Conservation (phyloP, 2,113 vertebrate species). For the Podocnemis expansa region DNA sequence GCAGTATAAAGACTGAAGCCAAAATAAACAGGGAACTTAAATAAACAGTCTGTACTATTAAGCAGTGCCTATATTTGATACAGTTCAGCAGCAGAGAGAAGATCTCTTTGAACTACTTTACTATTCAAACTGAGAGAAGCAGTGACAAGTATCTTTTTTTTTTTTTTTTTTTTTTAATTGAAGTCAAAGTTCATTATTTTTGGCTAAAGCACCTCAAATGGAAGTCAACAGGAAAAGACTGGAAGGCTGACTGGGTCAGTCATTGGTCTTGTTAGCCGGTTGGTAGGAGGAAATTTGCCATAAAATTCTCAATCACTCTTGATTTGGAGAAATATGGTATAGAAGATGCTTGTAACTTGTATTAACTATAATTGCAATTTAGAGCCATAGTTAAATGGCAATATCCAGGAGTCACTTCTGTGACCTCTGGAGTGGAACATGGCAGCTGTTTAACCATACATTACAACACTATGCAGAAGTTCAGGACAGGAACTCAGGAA, state of each 20-base stretch:
- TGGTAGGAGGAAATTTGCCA: background rate
- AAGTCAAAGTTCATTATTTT: accelerated
- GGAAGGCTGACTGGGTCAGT: background rate
- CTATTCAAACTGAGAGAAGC: accelerated
- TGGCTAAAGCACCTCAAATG: background rate
- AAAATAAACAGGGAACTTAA: background rate
- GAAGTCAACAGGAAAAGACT: background rate
- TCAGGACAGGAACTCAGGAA: background rate
- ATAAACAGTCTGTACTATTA: background rate
- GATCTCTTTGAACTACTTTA: background rate
- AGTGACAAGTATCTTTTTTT: background rate
- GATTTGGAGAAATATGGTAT: background rate
- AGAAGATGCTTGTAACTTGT: background rate
- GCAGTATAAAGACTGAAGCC: background rate
- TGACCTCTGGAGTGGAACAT: background rate
- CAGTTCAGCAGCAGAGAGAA: background rate
- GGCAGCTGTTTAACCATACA: background rate
- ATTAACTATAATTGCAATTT: background rate
- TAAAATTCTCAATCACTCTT: background rate
- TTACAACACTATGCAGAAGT: background rate
- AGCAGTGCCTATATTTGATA: background rate
- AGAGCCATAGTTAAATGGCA: accelerated
- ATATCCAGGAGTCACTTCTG: background rate
- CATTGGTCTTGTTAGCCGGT: background rate
- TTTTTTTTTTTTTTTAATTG: background rate